These are phyloP conservation scores for Lepus townsendii DNA, from an alignment of 2,797 vertebrate species.

Conservation along the genomic window DNA sequence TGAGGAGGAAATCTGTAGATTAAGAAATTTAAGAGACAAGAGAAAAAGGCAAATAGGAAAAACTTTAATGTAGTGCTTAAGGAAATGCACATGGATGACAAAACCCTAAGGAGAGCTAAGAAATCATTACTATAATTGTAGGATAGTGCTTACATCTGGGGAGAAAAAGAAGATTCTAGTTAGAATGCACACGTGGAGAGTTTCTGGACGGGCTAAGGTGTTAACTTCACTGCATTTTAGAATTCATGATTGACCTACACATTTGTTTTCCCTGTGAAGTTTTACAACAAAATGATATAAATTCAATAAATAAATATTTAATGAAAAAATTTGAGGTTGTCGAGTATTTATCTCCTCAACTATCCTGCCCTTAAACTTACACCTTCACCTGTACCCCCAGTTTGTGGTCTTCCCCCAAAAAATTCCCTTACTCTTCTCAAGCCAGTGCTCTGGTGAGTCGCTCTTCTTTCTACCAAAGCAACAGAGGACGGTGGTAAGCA, in stretches of 20 bases:
- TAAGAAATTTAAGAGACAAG: constrained; percentile 7
- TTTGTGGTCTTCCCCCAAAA: constrained; percentile 1
- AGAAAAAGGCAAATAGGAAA: background rate
- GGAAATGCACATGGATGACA: background rate
- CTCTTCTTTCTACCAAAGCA: background rate
- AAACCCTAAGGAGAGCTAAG: constrained; percentile 19
- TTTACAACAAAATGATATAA: constrained; percentile 22
- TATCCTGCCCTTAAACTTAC: background rate
- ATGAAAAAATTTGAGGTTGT: background rate
- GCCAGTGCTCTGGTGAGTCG: background rate
- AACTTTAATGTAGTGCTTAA: background rate
- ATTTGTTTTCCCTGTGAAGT: background rate
- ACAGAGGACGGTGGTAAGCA: background rate
- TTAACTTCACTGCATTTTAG: background rate
- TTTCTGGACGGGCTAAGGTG: background rate
- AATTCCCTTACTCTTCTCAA: background rate
- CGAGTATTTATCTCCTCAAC: constrained; percentile 12
- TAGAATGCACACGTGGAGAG: background rate
- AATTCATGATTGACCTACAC: background rate
- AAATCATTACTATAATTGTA: background rate
- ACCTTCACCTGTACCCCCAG: background rate
- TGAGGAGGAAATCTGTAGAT: background rate
- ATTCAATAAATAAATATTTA: background rate
- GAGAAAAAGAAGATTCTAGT: background rate
- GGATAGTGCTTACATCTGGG: background rate